Percentiles rank a stretch among this genome's conserved stretches.
Conservation (phyloP, 2,113 vertebrate genomes). For the Leptobrachium ailaonicum region DNA sequence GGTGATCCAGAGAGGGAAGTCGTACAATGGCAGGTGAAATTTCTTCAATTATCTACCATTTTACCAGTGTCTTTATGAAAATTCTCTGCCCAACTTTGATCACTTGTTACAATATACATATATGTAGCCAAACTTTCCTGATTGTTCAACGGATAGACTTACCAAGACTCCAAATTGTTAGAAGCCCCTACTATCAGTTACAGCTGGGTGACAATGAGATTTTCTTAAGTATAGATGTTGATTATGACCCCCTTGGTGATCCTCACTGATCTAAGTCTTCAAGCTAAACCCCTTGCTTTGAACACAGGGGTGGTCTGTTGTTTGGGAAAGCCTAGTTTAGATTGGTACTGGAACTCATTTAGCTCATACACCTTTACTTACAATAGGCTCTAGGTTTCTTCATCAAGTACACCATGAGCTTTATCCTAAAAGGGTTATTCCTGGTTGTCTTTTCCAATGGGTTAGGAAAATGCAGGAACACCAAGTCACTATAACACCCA, state of each 20-base stretch:
- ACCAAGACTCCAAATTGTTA: not conserved
- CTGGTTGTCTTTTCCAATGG: too few relatives aligned
- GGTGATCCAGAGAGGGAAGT: too few relatives aligned
- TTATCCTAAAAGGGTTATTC: not conserved
- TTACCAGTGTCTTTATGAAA: too few relatives aligned
- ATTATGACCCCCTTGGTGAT: slow-evolving; percentile 22
- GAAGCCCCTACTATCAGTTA: slow-evolving; percentile 4
- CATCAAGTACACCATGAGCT: slow-evolving; percentile 17
- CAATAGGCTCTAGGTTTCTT: slow-evolving; percentile 31
- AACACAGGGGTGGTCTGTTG: slow-evolving; percentile 41
- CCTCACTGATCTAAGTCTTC: slow-evolving; percentile 25
- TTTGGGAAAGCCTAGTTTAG: slow-evolving; percentile 24
- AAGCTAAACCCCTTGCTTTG: slow-evolving; percentile 29
- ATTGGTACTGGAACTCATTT: slow-evolving; percentile 23
- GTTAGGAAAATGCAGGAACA: too few relatives aligned
- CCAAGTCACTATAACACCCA: too few relatives aligned
- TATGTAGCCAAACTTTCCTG: not conserved
- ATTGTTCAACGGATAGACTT: not conserved
- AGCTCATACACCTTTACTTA: slow-evolving; percentile 23
- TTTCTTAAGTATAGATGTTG: slow-evolving; percentile 4
- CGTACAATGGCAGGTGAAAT: too few relatives aligned
- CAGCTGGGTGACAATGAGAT: slow-evolving; percentile 43
- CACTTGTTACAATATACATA: too few relatives aligned
- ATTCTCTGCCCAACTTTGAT: too few relatives aligned
- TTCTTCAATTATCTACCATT: too few relatives aligned